phyloP scores from a whole-genome alignment of 2,888 invertebrate genomes.

The Catocala fraxini region DNA sequence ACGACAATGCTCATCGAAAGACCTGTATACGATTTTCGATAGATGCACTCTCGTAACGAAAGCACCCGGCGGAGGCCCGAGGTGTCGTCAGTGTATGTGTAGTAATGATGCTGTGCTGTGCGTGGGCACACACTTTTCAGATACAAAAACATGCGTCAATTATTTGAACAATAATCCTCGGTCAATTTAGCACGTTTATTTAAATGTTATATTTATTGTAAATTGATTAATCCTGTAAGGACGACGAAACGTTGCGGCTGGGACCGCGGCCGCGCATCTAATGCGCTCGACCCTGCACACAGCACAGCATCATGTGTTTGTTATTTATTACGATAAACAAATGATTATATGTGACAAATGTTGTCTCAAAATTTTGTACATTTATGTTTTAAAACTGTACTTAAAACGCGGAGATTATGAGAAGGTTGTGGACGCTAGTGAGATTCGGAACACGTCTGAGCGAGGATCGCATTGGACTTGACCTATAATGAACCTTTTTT shows the following conservation, averaged over 20 bases:
- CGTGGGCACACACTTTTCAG: constrained; percentile 6
- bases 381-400: constrained; percentile 62
- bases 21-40: constrained; percentile 59
- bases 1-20: constrained; percentile 63
- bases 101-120: constrained; percentile 35
- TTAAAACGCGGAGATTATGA: constrained; percentile 48
- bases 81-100: constrained; percentile 9
- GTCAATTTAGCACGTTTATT: constrained; percentile 27
- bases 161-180: constrained; percentile 47
- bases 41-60: constrained; percentile 13
- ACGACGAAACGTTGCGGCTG: constrained; percentile 20
- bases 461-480: constrained; percentile 24
- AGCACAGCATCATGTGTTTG: constrained; percentile 38
- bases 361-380: constrained; percentile 57
- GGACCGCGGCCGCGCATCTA: constrained; percentile 37
- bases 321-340: constrained; percentile 44
- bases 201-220: constrained; percentile 17
- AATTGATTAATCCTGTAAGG: constrained; percentile 37
- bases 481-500: constrained; percentile 25
- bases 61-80: not conserved
- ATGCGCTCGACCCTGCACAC: constrained; percentile 40
- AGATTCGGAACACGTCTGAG: constrained; percentile 30
- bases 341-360: constrained; percentile 43
- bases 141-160: constrained; percentile 54
- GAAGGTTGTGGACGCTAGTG: constrained; percentile 26